phyloP scores from a whole-genome alignment of 2,888 invertebrate genomes.

The Malthinus flaveolus region DNA sequence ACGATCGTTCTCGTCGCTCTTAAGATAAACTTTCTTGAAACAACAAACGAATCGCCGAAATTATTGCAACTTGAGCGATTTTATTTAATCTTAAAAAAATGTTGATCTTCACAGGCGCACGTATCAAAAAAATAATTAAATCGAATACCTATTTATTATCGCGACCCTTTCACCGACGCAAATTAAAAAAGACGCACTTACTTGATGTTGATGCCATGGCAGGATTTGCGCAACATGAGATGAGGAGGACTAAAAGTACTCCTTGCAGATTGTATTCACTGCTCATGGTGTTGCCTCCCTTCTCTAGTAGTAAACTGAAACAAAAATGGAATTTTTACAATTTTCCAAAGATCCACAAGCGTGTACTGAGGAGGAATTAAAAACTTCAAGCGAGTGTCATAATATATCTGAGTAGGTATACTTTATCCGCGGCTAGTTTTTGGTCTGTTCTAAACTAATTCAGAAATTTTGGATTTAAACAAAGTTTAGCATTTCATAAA shows the following conservation, averaged over 20 bases:
- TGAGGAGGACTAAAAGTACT: slow-evolving; percentile 41
- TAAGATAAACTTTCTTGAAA: slow-evolving; percentile 1
- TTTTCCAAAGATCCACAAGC: too few species aligned
- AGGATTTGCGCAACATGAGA: slow-evolving; percentile 36
- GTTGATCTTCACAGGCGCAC: too few species aligned
- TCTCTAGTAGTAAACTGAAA: slow-evolving; percentile 29
- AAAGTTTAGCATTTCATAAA: too few species aligned
- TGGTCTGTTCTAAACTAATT: too few species aligned
- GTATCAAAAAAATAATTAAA: not conserved
- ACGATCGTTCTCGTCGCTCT: not conserved
- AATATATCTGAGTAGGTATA: too few species aligned
- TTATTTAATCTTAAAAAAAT: not conserved
- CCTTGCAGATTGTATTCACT: slow-evolving; percentile 39
- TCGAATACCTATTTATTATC: too few species aligned
- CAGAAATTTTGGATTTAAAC: too few species aligned
- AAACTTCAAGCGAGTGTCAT: too few species aligned
- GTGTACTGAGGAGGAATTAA: too few species aligned
- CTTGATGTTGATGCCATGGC: slow-evolving; percentile 21
- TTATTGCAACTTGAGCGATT: not conserved
- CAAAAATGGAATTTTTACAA: not conserved
- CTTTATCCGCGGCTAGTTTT: too few species aligned
- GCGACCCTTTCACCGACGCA: too few species aligned
- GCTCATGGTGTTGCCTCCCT: slow-evolving; percentile 40
- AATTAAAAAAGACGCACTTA: slow-evolving; percentile 17
- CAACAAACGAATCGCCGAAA: slow-evolving; percentile 1